Evolutionary conservation across 2,888 invertebrate genomes (phyloP), one percentile per base, ranked within the genome.

Genomic region (Toxonevra muliebris): DNA sequence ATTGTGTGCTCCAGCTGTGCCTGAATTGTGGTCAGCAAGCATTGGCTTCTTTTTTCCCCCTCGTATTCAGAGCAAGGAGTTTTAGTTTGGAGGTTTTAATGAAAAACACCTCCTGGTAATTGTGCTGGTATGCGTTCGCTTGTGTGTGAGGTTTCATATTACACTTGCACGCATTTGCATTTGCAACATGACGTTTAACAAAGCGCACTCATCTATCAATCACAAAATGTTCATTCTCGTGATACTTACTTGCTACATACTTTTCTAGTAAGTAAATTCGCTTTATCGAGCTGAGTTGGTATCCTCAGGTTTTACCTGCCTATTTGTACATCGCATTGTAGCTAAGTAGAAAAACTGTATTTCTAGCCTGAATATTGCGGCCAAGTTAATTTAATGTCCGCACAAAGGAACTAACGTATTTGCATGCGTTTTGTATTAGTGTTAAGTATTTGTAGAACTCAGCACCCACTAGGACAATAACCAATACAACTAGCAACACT

Each of bases 201-300:
- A 61, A 61, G 61, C 61, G 61, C 52, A 61, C 61, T 61, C 61
- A 61, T 61, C 61, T 53, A 61, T 61, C 61, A 61, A 61, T 61
- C 61, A 52, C 61, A 61, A 4, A 30, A 30, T 30, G 30, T 7
- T 30, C 30, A 30, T 30, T 30, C 30, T 30, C 30, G 30, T 30
- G 3, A 30, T 7, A 30, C 30, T 4, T 7, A 30, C 30, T 4
- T 7, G 30, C 30, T n/a, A 30, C 30, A 30, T 7, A 30, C 2
- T 30, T 30, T 7, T 7, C 2, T 7, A 30, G 30, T 30, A 30
- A 4, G 30, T 30, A 30, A 30, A 30, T 30, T 7, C 7, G 7
- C 30, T 7, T 30, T 30, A 30, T 30, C 7, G 30, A 30, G 30
- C 7, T 4, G 30, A 30, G 30, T 7, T 30, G 30, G 3, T 30